phyloP scores from a whole-genome alignment of 2,113 vertebrate species.

The Marmota flaviventris region DNA sequence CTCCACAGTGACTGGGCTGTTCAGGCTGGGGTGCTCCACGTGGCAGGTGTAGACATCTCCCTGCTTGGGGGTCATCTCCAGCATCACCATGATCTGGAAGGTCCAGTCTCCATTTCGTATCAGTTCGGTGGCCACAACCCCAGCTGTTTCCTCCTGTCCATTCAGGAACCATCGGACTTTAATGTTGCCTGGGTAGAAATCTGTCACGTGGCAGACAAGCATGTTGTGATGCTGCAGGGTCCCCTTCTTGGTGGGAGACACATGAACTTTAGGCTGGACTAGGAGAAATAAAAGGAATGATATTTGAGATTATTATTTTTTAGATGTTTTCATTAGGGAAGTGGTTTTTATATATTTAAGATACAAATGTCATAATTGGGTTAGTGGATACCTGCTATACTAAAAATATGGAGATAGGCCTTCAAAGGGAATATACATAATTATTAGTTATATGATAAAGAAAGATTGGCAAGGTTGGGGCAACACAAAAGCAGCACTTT shows the following conservation, averaged over 20 bases:
- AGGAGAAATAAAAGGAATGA: background rate
- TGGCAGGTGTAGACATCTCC: slow-evolving; percentile 86
- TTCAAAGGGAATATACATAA: background rate
- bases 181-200: slow-evolving; percentile 28
- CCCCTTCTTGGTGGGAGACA: slow-evolving; percentile 32
- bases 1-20: background rate
- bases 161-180: slow-evolving; percentile 25
- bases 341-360: background rate
- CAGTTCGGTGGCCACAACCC: slow-evolving; percentile 2
- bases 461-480: too few species aligned
- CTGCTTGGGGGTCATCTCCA: slow-evolving; percentile 63
- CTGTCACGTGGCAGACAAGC: slow-evolving; percentile 81
- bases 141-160: slow-evolving; percentile 19
- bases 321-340: background rate
- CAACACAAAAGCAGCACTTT: background rate
- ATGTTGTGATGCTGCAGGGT: slow-evolving; percentile 75
- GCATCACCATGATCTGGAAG: slow-evolving; percentile 68
- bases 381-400: background rate
- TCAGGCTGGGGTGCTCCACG: slow-evolving; percentile 69
- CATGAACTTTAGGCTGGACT: slow-evolving; percentile 18
- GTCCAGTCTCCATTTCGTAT: slow-evolving; percentile 51
- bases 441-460: background rate
- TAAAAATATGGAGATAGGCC: background rate
- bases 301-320: background rate
- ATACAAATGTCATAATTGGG: background rate